phyloP scores from a whole-genome alignment of 2,797 vertebrate species.

The Lutjanus campechanus region DNA sequence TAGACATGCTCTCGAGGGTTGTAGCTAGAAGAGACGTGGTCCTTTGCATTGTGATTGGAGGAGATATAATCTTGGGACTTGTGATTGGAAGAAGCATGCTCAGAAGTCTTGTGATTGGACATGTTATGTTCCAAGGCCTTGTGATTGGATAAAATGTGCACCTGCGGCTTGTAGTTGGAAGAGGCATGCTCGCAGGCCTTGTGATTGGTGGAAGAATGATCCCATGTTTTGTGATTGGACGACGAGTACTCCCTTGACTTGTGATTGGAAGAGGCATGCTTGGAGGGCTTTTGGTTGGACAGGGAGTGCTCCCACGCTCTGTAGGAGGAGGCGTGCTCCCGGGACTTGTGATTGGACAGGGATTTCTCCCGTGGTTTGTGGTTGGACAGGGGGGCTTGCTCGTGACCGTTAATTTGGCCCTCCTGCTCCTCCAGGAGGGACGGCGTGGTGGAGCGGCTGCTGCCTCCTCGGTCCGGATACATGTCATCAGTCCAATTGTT shows the following conservation, averaged over 20 bases:
- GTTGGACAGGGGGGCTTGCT: conserved; percentile 83
- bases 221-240: conserved; percentile 87
- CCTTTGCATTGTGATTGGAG: conserved; percentile 89
- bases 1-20: conserved; percentile 84
- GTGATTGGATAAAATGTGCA: conserved; percentile 89
- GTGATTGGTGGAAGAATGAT: conserved; percentile 85
- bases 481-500: conserved; percentile 93
- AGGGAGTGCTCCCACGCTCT: conserved; percentile 84
- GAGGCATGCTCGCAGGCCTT: conserved; percentile 83
- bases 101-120: conserved; percentile 87
- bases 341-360: conserved; percentile 82
- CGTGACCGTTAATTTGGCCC: conserved; percentile 90
- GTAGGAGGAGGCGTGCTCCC: conserved; percentile 91
- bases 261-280: conserved; percentile 85
- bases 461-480: conserved; percentile 83
- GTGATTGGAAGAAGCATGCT: conserved; percentile 86
- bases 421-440: conserved; percentile 89
- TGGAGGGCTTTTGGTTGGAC: conserved; percentile 84
- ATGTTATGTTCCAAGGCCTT: conserved; percentile 85
- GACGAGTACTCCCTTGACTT: conserved; percentile 85
- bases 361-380: conserved; percentile 84
- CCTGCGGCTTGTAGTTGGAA: conserved; percentile 89
- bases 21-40: conserved; percentile 80
- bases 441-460: conserved; percentile 86
- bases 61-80: conserved; percentile 85